phyloP scores from a whole-genome alignment of 2,113 vertebrate genomes.

The Bucco capensis region DNA sequence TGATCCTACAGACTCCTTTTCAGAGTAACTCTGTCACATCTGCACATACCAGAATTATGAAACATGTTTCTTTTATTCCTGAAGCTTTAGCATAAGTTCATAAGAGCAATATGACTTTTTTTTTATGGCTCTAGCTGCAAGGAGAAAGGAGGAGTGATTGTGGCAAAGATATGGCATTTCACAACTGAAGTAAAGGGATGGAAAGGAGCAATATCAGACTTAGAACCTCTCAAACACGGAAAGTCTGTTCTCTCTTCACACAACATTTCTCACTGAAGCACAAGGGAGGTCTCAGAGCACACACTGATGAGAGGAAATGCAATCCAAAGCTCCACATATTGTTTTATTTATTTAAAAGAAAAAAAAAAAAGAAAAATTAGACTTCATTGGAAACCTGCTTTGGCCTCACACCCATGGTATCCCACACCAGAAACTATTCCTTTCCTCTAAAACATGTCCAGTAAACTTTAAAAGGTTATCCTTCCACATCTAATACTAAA shows the following conservation, averaged over 20 bases:
- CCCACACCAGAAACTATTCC: constrained; percentile 3
- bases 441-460: background rate
- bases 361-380: background rate
- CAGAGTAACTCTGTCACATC: background rate
- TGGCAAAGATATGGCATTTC: background rate
- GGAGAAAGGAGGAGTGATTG: background rate
- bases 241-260: background rate
- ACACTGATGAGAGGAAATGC: background rate
- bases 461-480: constrained; percentile 23
- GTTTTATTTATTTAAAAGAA: background rate
- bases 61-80: background rate
- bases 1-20: background rate
- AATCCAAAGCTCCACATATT: constrained; percentile 12
- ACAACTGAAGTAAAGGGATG: background rate
- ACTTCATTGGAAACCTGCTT: background rate
- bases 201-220: background rate
- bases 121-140: background rate
- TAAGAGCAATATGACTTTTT: background rate
- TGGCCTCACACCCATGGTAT: constrained; percentile 36
- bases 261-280: background rate
- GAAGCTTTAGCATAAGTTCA: background rate
- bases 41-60: background rate
- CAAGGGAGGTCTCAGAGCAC: background rate
- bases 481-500: constrained; percentile 21
- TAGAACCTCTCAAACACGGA: background rate